phyloP scores from a whole-genome alignment of 2,113 vertebrate genomes.

The Hypocryptadius cinnamomeus region DNA sequence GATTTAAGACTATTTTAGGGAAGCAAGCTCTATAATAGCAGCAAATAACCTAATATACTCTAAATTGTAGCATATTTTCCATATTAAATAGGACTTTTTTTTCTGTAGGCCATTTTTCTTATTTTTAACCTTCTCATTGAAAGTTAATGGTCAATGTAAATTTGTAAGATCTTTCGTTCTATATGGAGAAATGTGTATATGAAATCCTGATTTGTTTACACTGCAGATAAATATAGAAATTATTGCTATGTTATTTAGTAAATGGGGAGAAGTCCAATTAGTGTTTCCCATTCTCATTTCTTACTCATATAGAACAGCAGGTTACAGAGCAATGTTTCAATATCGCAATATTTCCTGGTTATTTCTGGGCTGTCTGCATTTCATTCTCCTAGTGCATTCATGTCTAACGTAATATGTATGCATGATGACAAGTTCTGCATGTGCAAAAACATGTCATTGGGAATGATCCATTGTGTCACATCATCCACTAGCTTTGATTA shows the following conservation, averaged over 20 bases:
- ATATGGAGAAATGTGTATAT: not conserved
- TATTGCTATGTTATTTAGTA: conserved; percentile 46
- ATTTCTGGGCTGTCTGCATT: conserved; percentile 82
- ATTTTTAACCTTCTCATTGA: conserved; percentile 14
- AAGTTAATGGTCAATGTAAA: not conserved
- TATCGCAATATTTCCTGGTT: conserved; percentile 76
- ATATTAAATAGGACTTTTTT: not conserved
- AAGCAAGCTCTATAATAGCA: not conserved
- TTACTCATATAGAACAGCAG: conserved; percentile 80
- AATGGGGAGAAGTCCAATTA: conserved; percentile 57
- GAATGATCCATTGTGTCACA: conserved; percentile 59
- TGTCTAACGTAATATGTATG: conserved; percentile 70
- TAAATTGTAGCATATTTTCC: not conserved
- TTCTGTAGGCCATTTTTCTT: not conserved
- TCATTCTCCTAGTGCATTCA: conserved; percentile 64
- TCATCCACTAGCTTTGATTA: conserved; percentile 55
- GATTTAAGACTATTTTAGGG: not conserved
- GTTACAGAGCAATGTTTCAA: conserved; percentile 70
- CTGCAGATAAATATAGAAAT: conserved; percentile 57
- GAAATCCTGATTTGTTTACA: conserved; percentile 56
- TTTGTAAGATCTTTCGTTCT: not conserved
- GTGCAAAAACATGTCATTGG: conserved; percentile 66
- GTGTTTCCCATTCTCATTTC: conserved; percentile 77
- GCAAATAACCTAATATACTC: not conserved
- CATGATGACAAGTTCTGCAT: conserved; percentile 73